These are phyloP conservation scores for Macrostomum cliftonense DNA, from an alignment of 2,888 invertebrate species.

Conservation along the genomic window DNA sequence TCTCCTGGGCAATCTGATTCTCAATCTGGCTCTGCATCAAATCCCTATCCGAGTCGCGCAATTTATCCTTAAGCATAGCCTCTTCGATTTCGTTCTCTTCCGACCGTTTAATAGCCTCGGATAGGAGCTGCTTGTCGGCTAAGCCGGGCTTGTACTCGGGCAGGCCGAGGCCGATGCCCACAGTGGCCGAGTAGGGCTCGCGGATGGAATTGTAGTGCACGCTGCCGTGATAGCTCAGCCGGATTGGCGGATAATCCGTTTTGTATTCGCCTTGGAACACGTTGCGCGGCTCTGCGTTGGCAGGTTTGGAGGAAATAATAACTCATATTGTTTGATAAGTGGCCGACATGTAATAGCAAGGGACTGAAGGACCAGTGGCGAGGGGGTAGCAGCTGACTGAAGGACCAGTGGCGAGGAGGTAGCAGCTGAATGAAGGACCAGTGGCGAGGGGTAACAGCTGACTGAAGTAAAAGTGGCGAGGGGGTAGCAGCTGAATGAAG, in stretches of 20 bases:
- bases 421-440: no score
- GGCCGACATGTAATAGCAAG: no score
- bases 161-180: conserved; percentile 64
- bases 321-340: no score
- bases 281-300: conserved; percentile 56
- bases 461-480: no score
- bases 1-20: conserved; percentile 65
- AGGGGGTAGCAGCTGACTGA: no score
- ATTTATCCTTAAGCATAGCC: conserved; percentile 73
- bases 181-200: conserved; percentile 55
- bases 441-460: no score
- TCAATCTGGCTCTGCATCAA: conserved; percentile 73
- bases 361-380: no score
- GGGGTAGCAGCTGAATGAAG: no score
- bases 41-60: conserved; percentile 73
- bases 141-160: conserved; percentile 58
- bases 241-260: conserved; percentile 48
- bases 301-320: conserved; percentile 10
- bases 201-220: conserved; percentile 72
- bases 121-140: conserved; percentile 51
- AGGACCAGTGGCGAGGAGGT: no score
- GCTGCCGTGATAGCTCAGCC: conserved; percentile 65
- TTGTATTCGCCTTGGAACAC: conserved; percentile 60
- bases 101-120: conserved; percentile 55
- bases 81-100: conserved; percentile 46